These are phyloP conservation scores for Colaptes auratus DNA, from an alignment of 2,113 vertebrate species.

Conservation along the genomic window DNA sequence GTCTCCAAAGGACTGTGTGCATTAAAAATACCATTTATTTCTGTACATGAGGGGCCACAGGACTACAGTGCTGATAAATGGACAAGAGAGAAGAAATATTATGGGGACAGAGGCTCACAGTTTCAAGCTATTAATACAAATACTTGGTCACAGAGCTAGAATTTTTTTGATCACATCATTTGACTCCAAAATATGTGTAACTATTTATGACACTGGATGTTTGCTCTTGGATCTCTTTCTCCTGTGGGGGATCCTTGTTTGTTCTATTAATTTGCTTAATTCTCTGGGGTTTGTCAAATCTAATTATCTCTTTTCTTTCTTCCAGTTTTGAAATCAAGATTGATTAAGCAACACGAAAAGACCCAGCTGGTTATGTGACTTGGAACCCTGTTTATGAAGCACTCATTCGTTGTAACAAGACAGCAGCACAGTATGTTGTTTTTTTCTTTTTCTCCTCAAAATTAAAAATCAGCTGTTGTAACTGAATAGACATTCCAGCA, in stretches of 20 bases:
- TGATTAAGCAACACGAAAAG: constrained; percentile 28
- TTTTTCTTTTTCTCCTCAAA: background rate
- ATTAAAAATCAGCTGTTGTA: background rate
- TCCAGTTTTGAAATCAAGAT: constrained; percentile 56
- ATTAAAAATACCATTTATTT: background rate
- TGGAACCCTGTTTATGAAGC: constrained; percentile 24
- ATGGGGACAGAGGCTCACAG: background rate
- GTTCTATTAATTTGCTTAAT: constrained; percentile 52
- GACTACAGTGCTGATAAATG: background rate
- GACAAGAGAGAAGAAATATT: background rate
- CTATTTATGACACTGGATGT: background rate
- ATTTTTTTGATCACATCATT: background rate
- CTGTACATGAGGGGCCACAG: background rate
- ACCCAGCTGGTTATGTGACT: constrained; percentile 52
- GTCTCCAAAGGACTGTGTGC: background rate
- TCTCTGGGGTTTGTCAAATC: constrained; percentile 38
- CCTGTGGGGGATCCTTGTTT: constrained; percentile 17
- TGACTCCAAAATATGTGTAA: background rate
- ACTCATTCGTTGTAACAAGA: background rate
- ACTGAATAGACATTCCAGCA: background rate
- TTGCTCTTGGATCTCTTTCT: constrained; percentile 32
- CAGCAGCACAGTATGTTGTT: constrained; percentile 37
- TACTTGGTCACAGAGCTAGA: background rate
- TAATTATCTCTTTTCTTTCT: constrained; percentile 36
- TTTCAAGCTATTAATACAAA: background rate